A percentile compares a stretch with the other conserved stretches of the same genome.
These are phyloP conservation scores for Podarcis cretensis DNA, from an alignment of 2,113 vertebrate genomes.

Conservation along the genomic window DNA sequence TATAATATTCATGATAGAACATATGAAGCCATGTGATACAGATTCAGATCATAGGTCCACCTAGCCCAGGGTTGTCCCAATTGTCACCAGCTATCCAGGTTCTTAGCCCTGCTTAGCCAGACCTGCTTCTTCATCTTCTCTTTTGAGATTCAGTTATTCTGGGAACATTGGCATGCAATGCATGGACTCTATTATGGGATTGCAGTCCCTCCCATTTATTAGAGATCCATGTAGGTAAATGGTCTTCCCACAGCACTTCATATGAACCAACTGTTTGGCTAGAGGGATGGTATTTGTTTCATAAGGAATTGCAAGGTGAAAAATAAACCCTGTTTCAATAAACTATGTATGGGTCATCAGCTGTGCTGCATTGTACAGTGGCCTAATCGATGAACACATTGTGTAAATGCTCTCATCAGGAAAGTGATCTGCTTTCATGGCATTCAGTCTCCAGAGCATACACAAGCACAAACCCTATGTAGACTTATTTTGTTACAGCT, in stretches of 20 bases:
- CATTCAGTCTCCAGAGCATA: not conserved
- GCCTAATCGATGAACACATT: not conserved
- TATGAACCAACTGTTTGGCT: slow-evolving; percentile 6
- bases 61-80: not conserved
- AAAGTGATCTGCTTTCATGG: slow-evolving; percentile 38
- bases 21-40: not conserved
- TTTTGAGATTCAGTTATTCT: not conserved
- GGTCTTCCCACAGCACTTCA: not conserved
- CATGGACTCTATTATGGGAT: not conserved
- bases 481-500: not conserved
- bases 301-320: not conserved
- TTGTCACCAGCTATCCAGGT: not conserved
- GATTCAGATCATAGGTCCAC: not conserved
- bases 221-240: not conserved
- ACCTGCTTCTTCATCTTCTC: not conserved
- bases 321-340: slow-evolving; percentile 9
- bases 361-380: not conserved
- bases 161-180: not conserved
- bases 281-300: not conserved
- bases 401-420: slow-evolving; percentile 9
- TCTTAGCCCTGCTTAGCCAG: not conserved
- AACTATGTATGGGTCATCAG: not conserved
- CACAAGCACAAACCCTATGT: not conserved
- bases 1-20: not conserved
- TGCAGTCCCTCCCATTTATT: not conserved